Evolutionary conservation across 2,888 invertebrate species (phyloP).

Genomic region (Oscheius sp.): DNA sequence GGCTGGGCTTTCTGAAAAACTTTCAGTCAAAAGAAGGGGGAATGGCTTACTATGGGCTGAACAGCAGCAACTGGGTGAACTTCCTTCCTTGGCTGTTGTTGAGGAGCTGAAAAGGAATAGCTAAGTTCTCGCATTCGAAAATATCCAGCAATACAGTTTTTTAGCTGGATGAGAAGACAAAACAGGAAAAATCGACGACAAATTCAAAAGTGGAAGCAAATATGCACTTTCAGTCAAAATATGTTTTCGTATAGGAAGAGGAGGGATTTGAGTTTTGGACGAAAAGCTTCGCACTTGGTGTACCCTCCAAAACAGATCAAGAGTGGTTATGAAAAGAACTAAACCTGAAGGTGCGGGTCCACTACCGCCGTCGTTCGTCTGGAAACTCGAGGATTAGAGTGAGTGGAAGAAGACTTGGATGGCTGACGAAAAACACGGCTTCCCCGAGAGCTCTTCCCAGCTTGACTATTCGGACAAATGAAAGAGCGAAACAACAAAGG

Average conservation of each 20-base stretch:
- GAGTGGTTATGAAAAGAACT: slow-evolving; percentile 39
- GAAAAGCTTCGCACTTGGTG: slow-evolving; percentile 11
- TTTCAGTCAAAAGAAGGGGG: too few relatives aligned
- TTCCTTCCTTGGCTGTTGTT: slow-evolving; percentile 8
- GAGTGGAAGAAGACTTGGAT: slow-evolving; percentile 4
- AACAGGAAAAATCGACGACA: slow-evolving; percentile 17
- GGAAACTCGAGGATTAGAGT: slow-evolving; percentile 40
- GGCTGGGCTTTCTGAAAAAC: too few relatives aligned
- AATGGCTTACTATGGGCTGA: not conserved
- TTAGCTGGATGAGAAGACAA: slow-evolving; percentile 6
- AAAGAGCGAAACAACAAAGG: too few relatives aligned
- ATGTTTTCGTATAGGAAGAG: not conserved
- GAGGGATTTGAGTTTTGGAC: slow-evolving; percentile 14
- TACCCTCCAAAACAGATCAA: slow-evolving; percentile 27
- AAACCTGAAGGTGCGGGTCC: slow-evolving; percentile 53
- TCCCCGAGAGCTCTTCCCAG: too few relatives aligned
- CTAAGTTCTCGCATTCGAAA: not conserved
- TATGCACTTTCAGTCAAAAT: slow-evolving; percentile 3
- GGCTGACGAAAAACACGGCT: too few relatives aligned
- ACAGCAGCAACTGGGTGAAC: not conserved
- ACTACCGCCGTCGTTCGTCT: slow-evolving; percentile 57
- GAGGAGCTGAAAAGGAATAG: not conserved
- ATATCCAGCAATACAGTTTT: not conserved
- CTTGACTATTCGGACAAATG: too few relatives aligned
- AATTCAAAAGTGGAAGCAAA: slow-evolving; percentile 16